A percentile compares a stretch with the other conserved stretches of the same genome.
phyloP scores from a whole-genome alignment of 2,888 invertebrate species.

The Ornithoptera priamus region DNA sequence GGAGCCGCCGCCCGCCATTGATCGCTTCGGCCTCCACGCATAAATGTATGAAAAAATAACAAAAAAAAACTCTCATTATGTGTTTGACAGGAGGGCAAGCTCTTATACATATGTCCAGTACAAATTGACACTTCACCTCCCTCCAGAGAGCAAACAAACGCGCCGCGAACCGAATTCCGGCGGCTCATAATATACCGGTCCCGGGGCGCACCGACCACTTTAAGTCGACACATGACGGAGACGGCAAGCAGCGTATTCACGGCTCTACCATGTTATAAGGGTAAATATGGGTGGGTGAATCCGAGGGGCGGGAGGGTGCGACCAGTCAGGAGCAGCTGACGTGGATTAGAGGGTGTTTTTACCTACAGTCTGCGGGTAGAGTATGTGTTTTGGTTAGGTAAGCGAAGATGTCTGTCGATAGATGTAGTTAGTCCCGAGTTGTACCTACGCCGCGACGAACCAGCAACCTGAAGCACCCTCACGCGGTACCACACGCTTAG shows the following conservation, averaged over 20 bases:
- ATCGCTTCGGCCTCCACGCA: constrained; percentile 39
- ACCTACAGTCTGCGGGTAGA: constrained; percentile 63
- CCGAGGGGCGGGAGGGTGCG: constrained; percentile 48
- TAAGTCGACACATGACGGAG: constrained; percentile 39
- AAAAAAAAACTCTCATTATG: constrained; percentile 58
- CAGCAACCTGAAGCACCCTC: too few relatives aligned
- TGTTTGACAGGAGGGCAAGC: constrained; percentile 63
- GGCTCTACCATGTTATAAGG: constrained; percentile 46
- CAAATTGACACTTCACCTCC: constrained; percentile 41
- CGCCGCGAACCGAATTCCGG: constrained; percentile 34
- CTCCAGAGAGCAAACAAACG: constrained; percentile 30
- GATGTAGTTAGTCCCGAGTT: constrained; percentile 19
- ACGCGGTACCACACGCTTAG: too few relatives aligned
- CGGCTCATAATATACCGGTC: constrained; percentile 46
- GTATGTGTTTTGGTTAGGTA: constrained; percentile 45
- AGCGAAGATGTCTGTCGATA: constrained; percentile 15
- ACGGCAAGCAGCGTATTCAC: constrained; percentile 29
- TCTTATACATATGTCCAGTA: constrained; percentile 42
- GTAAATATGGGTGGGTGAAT: constrained; percentile 49
- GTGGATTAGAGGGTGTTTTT: constrained; percentile 74
- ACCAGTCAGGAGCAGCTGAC: constrained; percentile 78
- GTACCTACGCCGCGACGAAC: background rate
- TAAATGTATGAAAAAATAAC: constrained; percentile 44
- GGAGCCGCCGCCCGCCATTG: constrained; percentile 39
- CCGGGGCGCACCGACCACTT: constrained; percentile 41